A percentile compares a stretch with the other conserved stretches of the same genome.
Evolutionary conservation across 2,113 vertebrate species (phyloP).

Genomic region (Corythornis vintsioides): DNA sequence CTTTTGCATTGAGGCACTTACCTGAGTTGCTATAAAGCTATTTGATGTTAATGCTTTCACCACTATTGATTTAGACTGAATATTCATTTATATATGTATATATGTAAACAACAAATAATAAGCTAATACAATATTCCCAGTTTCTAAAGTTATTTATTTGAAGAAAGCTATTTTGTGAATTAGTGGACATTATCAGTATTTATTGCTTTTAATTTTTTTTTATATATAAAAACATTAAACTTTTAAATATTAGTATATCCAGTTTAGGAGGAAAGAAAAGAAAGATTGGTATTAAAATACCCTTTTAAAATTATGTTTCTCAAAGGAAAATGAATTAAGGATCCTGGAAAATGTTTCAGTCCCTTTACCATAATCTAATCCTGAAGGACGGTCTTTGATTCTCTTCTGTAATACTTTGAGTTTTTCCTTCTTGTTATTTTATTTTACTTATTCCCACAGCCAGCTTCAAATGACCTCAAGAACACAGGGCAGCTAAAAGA

Average conservation of each 20-base stretch:
- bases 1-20: neutral
- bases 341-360: constrained; percentile 57
- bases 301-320: constrained; percentile 28
- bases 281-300: constrained; percentile 24
- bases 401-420: neutral
- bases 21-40: neutral
- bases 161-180: neutral
- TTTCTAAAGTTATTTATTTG: neutral
- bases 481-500: constrained; percentile 72
- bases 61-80: neutral
- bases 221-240: neutral
- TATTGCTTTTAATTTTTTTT: neutral
- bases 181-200: neutral
- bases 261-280: neutral
- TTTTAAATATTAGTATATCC: neutral
- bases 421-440: constrained; percentile 69
- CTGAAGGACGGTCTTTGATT: constrained; percentile 58
- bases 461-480: constrained; percentile 71
- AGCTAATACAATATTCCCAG: neutral
- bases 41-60: neutral
- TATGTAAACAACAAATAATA: neutral
- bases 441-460: constrained; percentile 70
- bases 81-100: neutral
- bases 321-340: constrained; percentile 46
- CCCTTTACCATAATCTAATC: constrained; percentile 67